Conservation (phyloP, 2,888 invertebrate genomes). For the Mylabris sibirica region DNA sequence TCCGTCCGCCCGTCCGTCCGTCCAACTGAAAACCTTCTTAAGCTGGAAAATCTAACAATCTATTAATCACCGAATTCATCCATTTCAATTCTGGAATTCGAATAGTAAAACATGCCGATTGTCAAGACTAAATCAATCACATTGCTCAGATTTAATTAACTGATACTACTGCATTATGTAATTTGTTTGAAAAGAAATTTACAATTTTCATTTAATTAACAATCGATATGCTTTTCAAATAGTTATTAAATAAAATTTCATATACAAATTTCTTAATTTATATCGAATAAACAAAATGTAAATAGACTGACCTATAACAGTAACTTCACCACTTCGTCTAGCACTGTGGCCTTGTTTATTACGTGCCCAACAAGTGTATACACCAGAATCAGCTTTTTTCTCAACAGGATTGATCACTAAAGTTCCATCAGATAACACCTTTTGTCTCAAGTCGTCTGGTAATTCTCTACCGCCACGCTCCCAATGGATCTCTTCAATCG, state of each 20-base stretch:
- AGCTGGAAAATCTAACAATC: constrained; percentile 16
- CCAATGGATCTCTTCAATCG: constrained; percentile 83
- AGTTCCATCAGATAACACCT: constrained; percentile 76
- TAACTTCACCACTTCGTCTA: constrained; percentile 75
- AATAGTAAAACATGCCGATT: neutral
- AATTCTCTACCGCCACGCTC: constrained; percentile 76
- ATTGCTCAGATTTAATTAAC: constrained; percentile 5
- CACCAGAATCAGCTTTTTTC: constrained; percentile 76
- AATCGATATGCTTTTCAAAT: neutral
- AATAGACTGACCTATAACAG: constrained; percentile 74
- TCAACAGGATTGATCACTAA: constrained; percentile 79
- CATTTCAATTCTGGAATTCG: constrained; percentile 9
- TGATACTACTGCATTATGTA: too few species aligned
- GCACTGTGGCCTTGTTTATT: constrained; percentile 81
- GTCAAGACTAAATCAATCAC: constrained; percentile 3
- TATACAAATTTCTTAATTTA: neutral
- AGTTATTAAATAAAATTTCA: neutral
- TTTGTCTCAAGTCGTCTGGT: constrained; percentile 82
- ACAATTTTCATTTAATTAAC: neutral
- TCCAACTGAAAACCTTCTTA: constrained; percentile 6
- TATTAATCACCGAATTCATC: constrained; percentile 13
- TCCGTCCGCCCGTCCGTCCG: neutral
- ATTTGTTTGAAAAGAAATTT: neutral
- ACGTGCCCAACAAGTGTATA: constrained; percentile 81
- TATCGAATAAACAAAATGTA: neutral